These are phyloP conservation scores for Andricus grossulariae DNA, from an alignment of 1,140 invertebrate species.

Conservation along the genomic window DNA sequence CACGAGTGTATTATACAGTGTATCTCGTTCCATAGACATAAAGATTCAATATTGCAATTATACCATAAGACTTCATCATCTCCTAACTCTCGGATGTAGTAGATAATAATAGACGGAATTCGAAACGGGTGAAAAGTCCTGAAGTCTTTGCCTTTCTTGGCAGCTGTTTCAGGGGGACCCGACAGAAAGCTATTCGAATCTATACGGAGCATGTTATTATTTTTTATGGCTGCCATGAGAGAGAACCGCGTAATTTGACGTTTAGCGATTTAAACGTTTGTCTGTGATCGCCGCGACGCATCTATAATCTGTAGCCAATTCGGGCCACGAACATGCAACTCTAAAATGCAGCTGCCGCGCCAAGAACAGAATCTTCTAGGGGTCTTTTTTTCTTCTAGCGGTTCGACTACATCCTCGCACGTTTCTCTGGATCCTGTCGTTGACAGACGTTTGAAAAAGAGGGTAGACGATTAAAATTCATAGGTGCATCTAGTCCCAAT, in stretches of 20 bases:
- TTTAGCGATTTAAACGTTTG: constrained; percentile 73
- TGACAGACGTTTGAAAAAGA: constrained; percentile 15
- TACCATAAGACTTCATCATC: constrained; percentile 19
- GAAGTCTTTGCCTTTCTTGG: constrained; percentile 26
- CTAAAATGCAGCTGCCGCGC: constrained; percentile 62
- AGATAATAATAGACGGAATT: constrained; percentile 28
- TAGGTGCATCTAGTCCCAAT: constrained; percentile 5
- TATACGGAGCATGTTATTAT: constrained; percentile 67
- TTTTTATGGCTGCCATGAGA: constrained; percentile 60
- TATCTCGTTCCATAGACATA: constrained; percentile 1
- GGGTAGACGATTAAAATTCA: constrained; percentile 23
- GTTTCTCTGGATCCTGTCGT: neutral
- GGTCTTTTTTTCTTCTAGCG: constrained; percentile 9
- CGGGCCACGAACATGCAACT: constrained; percentile 55
- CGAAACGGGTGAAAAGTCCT: constrained; percentile 23
- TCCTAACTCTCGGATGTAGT: neutral
- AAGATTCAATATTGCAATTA: constrained; percentile 32
- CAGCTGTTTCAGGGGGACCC: constrained; percentile 25
- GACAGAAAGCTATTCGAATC: constrained; percentile 54
- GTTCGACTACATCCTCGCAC: constrained; percentile 11
- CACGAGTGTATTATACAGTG: constrained; percentile 2
- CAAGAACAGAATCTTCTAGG: constrained; percentile 38
- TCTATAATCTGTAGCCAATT: constrained; percentile 67
- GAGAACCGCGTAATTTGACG: constrained; percentile 68
- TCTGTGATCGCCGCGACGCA: constrained; percentile 69